A percentile compares a stretch with the other conserved stretches of the same genome.
These are phyloP conservation scores for Gnathonemus echidnorhynchus DNA, from an alignment of 2,113 vertebrate species.

Conservation along the genomic window DNA sequence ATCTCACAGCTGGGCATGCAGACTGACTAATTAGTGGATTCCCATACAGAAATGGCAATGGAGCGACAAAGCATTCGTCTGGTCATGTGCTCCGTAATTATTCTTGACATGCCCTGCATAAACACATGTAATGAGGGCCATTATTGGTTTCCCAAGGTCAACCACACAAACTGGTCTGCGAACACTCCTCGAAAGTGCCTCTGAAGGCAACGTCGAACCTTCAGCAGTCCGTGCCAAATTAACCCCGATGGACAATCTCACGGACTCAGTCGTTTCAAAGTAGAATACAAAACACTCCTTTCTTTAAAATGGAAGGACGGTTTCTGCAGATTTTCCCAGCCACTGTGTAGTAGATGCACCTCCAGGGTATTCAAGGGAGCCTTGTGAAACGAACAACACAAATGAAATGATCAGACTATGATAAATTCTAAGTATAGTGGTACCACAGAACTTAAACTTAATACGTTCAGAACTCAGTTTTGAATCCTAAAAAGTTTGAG, in stretches of 20 bases:
- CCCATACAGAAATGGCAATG: not conserved
- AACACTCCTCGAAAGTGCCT: not conserved
- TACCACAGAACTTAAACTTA: no score
- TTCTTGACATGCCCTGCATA: constrained; percentile 11
- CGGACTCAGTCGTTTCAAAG: not conserved
- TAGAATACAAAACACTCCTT: not conserved
- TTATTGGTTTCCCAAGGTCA: constrained; percentile 11
- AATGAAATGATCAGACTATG: not conserved
- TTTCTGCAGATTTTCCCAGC: not conserved
- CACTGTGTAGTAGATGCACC: not conserved
- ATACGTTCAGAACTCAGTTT: no score
- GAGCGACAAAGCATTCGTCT: not conserved
- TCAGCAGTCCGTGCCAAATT: not conserved
- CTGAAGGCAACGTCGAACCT: not conserved
- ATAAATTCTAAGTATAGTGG: not conserved
- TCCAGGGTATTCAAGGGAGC: not conserved
- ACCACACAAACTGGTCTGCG: not conserved
- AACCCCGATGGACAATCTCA: not conserved
- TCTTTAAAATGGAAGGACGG: not conserved
- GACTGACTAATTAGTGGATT: not conserved
- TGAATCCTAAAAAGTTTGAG: no score
- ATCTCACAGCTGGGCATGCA: not conserved
- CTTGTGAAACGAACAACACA: not conserved
- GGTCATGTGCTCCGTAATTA: not conserved
- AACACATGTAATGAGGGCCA: constrained; percentile 14